Conservation (phyloP, 2,113 vertebrate species). For the Pantherophis guttatus region DNA sequence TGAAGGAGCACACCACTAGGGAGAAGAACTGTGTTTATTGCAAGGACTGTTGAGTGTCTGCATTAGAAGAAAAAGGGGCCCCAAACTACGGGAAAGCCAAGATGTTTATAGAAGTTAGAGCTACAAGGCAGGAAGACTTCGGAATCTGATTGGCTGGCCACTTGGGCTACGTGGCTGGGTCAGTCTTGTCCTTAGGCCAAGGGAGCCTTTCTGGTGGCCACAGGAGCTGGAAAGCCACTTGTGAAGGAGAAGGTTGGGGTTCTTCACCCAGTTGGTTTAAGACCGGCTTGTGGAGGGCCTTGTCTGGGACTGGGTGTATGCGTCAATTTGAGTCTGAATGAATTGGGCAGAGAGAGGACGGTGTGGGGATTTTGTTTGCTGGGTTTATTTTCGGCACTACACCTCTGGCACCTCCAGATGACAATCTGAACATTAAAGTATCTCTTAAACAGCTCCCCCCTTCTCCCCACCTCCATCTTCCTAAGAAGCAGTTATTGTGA, state of each 20-base stretch:
- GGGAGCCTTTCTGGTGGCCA: no score
- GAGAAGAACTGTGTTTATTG: not conserved
- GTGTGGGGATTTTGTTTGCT: not conserved
- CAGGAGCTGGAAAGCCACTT: not conserved
- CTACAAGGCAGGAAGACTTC: not conserved
- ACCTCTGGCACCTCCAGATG: not conserved
- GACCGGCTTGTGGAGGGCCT: not conserved
- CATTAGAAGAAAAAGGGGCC: not conserved
- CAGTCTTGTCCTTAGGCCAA: not conserved
- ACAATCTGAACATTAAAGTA: not conserved
- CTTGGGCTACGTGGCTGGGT: not conserved
- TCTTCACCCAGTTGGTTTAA: not conserved
- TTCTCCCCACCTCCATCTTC: not conserved
- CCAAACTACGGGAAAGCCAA: not conserved
- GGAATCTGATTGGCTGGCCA: not conserved
- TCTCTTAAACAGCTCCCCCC: not conserved
- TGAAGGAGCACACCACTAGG: not conserved
- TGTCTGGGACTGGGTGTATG: not conserved
- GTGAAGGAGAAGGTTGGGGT: not conserved
- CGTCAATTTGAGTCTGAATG: not conserved
- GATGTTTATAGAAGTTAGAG: not conserved
- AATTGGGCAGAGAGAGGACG: not conserved
- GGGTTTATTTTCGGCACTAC: not conserved
- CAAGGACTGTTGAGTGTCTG: not conserved
- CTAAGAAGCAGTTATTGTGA: not conserved